Percentiles rank a stretch among this genome's conserved stretches.
phyloP scores from a whole-genome alignment of 2,888 invertebrate species.

The Euzophera pinguis region DNA sequence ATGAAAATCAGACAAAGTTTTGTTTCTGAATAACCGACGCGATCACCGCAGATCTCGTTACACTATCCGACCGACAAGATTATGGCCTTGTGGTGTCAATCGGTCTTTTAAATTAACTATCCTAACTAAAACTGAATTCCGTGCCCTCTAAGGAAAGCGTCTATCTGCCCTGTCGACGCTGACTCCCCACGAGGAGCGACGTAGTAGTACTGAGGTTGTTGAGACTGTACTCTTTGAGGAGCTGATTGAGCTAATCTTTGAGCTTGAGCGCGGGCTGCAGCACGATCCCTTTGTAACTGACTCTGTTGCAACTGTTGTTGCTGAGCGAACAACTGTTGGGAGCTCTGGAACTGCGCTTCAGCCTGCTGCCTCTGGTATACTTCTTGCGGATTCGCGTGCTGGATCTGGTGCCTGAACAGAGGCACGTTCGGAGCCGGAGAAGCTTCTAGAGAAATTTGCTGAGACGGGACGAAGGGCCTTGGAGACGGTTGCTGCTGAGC shows the following conservation, averaged over 20 bases:
- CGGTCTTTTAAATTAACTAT: constrained; percentile 47
- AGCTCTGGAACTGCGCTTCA: constrained; percentile 81
- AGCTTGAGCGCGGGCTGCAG: constrained; percentile 75
- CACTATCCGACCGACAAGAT: constrained; percentile 15
- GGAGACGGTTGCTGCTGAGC: constrained; percentile 79
- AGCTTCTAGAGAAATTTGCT: constrained; percentile 74
- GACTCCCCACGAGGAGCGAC: constrained; percentile 76
- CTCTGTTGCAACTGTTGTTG: constrained; percentile 85
- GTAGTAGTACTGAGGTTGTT: constrained; percentile 78
- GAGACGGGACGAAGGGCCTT: constrained; percentile 79
- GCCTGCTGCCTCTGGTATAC: constrained; percentile 81
- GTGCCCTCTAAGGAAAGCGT: constrained; percentile 88
- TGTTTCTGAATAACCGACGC: neutral
- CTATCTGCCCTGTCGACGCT: constrained; percentile 85
- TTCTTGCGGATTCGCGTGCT: constrained; percentile 66
- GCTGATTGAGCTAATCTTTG: constrained; percentile 59
- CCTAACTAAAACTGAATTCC: constrained; percentile 81
- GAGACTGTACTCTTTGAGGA: constrained; percentile 38
- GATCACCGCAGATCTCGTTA: neutral
- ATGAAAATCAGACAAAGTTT: too few species aligned
- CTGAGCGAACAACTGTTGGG: constrained; percentile 83
- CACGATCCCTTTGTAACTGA: constrained; percentile 80
- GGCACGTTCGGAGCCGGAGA: constrained; percentile 57
- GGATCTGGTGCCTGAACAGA: constrained; percentile 70
- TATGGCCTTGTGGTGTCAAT: constrained; percentile 48